Percentiles rank a stretch among this genome's conserved stretches.
phyloP scores from a whole-genome alignment of 2,113 vertebrate genomes.

The Mirounga angustirostris region DNA sequence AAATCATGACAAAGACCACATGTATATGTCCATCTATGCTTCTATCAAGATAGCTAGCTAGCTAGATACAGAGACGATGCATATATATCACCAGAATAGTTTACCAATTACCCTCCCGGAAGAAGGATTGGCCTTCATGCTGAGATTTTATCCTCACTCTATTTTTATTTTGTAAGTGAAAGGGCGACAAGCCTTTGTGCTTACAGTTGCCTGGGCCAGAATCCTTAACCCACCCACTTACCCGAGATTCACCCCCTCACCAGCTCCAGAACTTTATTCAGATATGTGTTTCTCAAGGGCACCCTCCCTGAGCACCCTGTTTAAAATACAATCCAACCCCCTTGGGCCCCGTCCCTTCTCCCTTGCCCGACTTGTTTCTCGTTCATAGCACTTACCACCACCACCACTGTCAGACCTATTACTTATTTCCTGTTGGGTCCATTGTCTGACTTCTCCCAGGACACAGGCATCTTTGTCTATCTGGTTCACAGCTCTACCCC shows the following conservation, averaged over 20 bases:
- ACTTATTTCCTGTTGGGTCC: neutral
- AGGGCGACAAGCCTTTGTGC: neutral
- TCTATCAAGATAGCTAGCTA: no score
- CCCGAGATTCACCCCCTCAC: neutral
- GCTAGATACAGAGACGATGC: neutral
- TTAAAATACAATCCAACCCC: neutral
- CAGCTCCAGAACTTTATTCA: neutral
- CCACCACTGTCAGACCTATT: neutral
- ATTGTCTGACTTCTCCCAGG: neutral
- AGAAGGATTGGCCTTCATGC: neutral
- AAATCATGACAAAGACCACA: neutral
- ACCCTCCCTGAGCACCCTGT: neutral
- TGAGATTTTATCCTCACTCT: neutral
- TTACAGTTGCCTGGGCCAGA: neutral
- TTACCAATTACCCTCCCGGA: neutral
- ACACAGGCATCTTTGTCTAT: neutral
- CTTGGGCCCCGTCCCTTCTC: fast-evolving
- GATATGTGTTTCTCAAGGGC: neutral
- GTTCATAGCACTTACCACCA: neutral
- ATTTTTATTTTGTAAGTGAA: neutral
- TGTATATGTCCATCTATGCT: no score
- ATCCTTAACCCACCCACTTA: neutral
- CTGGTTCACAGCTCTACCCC: neutral
- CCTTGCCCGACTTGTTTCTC: neutral
- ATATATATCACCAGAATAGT: neutral